Percentiles rank a stretch among this genome's conserved stretches.
Conservation (phyloP, 2,113 vertebrate species). For the Dascyllus trimaculatus region DNA sequence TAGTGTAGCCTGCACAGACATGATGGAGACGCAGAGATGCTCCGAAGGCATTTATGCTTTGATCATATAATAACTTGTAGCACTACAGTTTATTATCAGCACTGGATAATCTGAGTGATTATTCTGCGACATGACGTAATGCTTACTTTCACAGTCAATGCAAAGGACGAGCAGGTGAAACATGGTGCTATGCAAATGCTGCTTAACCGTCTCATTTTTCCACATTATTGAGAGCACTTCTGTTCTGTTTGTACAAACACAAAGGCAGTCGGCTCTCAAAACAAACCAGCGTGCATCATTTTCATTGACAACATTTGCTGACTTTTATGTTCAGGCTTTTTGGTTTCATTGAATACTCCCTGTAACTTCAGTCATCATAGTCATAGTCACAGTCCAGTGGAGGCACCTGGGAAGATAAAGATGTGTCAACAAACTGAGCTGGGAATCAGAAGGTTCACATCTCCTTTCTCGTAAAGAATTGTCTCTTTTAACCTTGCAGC, state of each 20-base stretch:
- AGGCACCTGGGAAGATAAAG: conserved; percentile 10
- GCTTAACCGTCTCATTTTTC: not conserved
- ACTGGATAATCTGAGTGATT: not conserved
- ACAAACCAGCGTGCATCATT: not conserved
- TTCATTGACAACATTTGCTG: not conserved
- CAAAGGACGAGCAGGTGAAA: conserved; percentile 4
- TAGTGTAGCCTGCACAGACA: conserved; percentile 19
- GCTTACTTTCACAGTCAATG: not conserved
- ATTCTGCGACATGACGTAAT: not conserved
- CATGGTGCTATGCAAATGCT: conserved; percentile 4
- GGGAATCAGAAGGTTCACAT: not conserved
- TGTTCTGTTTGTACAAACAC: not conserved
- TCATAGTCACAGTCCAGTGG: conserved; percentile 8
- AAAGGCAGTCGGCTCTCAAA: too few species aligned
- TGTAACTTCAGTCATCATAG: not conserved
- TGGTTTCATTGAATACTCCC: not conserved
- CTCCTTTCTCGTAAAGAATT: not conserved
- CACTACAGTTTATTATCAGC: too few species aligned
- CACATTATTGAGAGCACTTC: too few species aligned
- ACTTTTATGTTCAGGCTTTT: conserved; percentile 23
- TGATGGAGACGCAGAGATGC: not conserved
- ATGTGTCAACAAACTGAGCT: conserved; percentile 6
- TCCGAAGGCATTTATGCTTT: not conserved
- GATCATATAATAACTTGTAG: too few species aligned
- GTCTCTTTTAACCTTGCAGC: not conserved